phyloP scores from a whole-genome alignment of 2,113 vertebrate genomes.

The Hydropotes inermis region DNA sequence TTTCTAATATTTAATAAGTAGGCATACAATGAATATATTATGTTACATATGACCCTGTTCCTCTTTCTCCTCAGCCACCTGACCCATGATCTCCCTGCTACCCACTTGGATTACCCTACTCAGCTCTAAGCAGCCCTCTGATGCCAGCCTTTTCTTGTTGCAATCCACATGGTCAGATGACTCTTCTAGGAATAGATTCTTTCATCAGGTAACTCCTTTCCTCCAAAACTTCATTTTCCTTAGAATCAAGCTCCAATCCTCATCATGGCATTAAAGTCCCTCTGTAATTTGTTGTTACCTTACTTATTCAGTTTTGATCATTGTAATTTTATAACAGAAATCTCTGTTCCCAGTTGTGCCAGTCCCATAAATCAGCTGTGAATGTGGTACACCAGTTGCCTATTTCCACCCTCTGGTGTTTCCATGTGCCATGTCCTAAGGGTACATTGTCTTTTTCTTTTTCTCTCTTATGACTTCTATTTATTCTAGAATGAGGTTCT shows the following conservation, averaged over 20 bases:
- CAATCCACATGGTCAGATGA: background rate
- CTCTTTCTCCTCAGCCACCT: background rate
- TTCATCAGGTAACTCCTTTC: background rate
- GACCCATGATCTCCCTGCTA: background rate
- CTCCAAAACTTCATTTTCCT: background rate
- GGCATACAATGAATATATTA: background rate
- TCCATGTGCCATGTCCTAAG: background rate
- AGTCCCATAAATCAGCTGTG: background rate
- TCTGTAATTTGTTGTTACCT: background rate
- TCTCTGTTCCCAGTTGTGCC: background rate
- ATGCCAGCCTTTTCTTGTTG: background rate
- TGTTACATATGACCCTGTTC: background rate
- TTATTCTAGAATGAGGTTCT: background rate
- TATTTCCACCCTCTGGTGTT: background rate
- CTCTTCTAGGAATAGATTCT: background rate
- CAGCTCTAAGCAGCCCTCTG: background rate
- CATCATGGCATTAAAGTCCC: background rate
- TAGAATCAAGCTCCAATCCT: background rate
- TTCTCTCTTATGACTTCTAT: background rate
- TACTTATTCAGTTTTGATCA: background rate
- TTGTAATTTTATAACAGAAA: background rate
- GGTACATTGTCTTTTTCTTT: background rate
- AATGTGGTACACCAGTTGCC: background rate
- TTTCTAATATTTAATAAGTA: background rate
- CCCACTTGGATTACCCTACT: background rate